A percentile compares a stretch with the other conserved stretches of the same genome.
These are phyloP conservation scores for Seriola quinqueradiata DNA, from an alignment of 2,113 vertebrate species.

Conservation along the genomic window DNA sequence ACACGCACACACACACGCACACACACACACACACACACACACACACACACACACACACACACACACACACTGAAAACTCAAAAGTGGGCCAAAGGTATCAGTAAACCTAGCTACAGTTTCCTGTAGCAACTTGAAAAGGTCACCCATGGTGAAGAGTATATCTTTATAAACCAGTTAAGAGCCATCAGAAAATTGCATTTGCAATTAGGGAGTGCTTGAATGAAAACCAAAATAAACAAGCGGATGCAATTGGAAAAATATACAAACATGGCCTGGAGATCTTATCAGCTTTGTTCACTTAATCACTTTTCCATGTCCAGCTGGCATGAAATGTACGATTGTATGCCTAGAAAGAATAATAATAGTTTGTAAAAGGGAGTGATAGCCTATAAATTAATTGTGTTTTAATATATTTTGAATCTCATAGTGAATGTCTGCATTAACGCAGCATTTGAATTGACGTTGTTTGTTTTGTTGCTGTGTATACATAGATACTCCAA, in stretches of 20 bases:
- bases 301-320: constrained; percentile 44
- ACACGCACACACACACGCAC: constrained; percentile 20
- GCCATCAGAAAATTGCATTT: constrained; percentile 44
- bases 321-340: constrained; percentile 2
- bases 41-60: constrained; percentile 13
- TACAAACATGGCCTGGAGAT: constrained; percentile 49
- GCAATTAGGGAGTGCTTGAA: constrained; percentile 31
- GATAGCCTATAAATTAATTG: neutral
- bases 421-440: neutral
- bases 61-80: constrained; percentile 3
- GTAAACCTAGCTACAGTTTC: constrained; percentile 38
- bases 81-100: constrained; percentile 51
- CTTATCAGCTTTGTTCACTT: constrained; percentile 46
- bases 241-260: constrained; percentile 42
- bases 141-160: constrained; percentile 10
- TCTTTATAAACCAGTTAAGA: constrained; percentile 45
- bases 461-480: constrained; percentile 4
- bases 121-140: constrained; percentile 51
- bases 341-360: neutral
- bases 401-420: neutral
- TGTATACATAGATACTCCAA: neutral
- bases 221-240: constrained; percentile 56
- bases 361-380: neutral
- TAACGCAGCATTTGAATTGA: neutral
- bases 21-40: constrained; percentile 16